phyloP scores from a whole-genome alignment of 2,797 vertebrate species.

The Coregonus ussuriensis region DNA sequence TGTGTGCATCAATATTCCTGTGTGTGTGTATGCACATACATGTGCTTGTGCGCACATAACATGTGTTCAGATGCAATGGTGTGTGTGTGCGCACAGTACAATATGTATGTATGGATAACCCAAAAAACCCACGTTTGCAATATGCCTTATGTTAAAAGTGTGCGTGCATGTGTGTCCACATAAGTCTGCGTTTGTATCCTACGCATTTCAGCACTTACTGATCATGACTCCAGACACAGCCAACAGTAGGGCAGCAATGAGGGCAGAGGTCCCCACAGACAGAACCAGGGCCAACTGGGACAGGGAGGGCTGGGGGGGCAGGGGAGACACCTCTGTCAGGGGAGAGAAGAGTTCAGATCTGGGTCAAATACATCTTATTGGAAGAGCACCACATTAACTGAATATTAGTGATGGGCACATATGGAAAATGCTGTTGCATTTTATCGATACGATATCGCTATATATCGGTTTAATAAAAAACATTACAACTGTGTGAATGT shows the following conservation, averaged over 20 bases:
- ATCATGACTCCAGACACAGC: slow-evolving; percentile 97
- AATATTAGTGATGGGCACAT: neutral
- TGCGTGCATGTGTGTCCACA: neutral
- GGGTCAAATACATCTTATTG: neutral
- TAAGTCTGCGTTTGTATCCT: slow-evolving; percentile 7
- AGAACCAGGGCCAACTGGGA: slow-evolving; percentile 89
- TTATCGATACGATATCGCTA: too few relatives aligned
- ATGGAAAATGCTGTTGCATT: neutral
- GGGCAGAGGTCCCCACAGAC: slow-evolving; percentile 92
- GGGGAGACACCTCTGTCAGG: slow-evolving; percentile 51
- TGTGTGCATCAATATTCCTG: too few relatives aligned
- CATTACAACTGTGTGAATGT: neutral
- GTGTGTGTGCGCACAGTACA: neutral
- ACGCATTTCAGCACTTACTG: slow-evolving; percentile 78
- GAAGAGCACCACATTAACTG: neutral
- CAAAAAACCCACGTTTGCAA: neutral
- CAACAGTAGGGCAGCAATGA: slow-evolving; percentile 93
- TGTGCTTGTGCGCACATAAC: too few relatives aligned
- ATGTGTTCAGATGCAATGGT: neutral
- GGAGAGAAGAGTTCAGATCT: slow-evolving; percentile 9
- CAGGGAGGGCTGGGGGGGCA: slow-evolving; percentile 68
- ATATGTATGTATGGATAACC: neutral
- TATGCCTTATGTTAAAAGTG: neutral
- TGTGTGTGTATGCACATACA: too few relatives aligned
- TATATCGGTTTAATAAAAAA: neutral